These are phyloP conservation scores for Catharus fuscescens DNA, from an alignment of 2,113 vertebrate genomes.

Conservation along the genomic window DNA sequence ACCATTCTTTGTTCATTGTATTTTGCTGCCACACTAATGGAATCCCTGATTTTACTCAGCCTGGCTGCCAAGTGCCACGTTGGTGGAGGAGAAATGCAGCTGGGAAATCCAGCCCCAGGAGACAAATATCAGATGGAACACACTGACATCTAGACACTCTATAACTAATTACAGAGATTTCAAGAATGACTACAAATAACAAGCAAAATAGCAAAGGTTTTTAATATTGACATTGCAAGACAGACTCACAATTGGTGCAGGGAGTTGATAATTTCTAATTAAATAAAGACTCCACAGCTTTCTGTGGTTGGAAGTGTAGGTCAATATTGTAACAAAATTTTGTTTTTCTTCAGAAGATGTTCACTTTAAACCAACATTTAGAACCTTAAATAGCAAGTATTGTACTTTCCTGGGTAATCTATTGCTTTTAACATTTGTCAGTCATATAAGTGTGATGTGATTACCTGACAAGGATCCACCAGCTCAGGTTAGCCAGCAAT, in stretches of 20 bases:
- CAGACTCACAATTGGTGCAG: neutral
- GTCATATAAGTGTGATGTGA: neutral
- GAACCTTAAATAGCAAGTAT: neutral
- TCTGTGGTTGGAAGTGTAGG: neutral
- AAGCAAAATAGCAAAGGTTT: neutral
- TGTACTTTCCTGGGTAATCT: neutral
- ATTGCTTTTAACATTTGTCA: neutral
- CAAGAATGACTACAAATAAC: neutral
- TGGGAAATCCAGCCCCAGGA: neutral
- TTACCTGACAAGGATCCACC: neutral
- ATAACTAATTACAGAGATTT: neutral
- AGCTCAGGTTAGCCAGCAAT: neutral
- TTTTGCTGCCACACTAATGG: constrained; percentile 18
- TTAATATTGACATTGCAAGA: neutral
- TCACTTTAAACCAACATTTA: neutral
- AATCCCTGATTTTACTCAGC: neutral
- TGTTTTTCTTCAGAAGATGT: neutral
- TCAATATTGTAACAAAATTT: neutral
- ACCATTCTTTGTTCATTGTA: neutral
- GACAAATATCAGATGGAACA: neutral
- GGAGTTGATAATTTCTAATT: neutral
- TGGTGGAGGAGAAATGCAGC: neutral
- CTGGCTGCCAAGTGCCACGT: neutral
- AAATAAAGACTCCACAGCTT: neutral
- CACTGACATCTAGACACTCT: neutral